phyloP scores from a whole-genome alignment of 2,113 vertebrate species.

The Polypterus bichir region DNA sequence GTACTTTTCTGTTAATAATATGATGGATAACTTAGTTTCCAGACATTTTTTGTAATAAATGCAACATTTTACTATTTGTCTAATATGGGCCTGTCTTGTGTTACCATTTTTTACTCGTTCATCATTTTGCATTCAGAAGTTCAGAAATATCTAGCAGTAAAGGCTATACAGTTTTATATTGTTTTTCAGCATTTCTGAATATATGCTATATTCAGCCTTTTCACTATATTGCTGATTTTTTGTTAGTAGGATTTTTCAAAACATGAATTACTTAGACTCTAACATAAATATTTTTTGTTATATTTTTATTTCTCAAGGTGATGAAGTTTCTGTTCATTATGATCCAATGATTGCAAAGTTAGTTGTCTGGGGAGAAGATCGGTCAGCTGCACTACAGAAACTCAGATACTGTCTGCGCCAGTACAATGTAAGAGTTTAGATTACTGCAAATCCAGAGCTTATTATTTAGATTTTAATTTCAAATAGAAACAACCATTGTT shows the following conservation, averaged over 20 bases:
- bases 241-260: too few species aligned
- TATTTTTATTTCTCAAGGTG: slow-evolving; percentile 48
- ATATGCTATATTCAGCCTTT: background rate
- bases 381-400: slow-evolving; percentile 71
- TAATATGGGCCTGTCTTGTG: too few species aligned
- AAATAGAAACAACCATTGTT: background rate
- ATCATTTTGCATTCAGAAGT: too few species aligned
- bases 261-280: background rate
- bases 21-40: too few species aligned
- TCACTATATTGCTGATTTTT: background rate
- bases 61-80: too few species aligned
- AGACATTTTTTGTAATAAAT: too few species aligned
- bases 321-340: slow-evolving; percentile 86
- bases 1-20: too few species aligned
- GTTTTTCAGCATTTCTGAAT: background rate
- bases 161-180: background rate
- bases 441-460: background rate
- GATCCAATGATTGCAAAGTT: slow-evolving; percentile 97
- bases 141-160: too few species aligned
- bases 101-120: too few species aligned
- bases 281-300: background rate
- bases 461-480: background rate
- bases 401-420: slow-evolving; percentile 70
- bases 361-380: slow-evolving; percentile 87
- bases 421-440: slow-evolving; percentile 69